phyloP scores from a whole-genome alignment of 2,113 vertebrate species.

The Apteryx mantelli region DNA sequence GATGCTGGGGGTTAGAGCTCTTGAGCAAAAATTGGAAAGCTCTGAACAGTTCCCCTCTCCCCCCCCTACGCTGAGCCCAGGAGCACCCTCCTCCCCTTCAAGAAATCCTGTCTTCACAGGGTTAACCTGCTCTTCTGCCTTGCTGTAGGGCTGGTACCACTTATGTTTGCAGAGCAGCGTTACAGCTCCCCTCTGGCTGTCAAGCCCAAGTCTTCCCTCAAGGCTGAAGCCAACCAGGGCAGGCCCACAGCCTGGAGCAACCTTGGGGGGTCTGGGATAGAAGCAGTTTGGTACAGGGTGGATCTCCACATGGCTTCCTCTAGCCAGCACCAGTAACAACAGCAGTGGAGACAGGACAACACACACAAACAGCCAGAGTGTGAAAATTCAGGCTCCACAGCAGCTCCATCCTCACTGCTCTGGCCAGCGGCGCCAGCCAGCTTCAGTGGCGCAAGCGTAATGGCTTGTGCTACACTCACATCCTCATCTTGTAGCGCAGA shows the following conservation, averaged over 20 bases:
- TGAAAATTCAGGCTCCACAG: background rate
- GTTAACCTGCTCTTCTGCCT: background rate
- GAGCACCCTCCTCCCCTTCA: accelerated
- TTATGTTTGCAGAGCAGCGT: background rate
- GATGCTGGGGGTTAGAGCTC: background rate
- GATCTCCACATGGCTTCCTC: background rate
- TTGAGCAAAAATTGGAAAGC: background rate
- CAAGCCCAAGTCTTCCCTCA: background rate
- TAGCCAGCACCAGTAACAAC: background rate
- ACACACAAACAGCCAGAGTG: background rate
- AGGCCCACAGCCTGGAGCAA: background rate
- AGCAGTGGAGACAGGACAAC: background rate
- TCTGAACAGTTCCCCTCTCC: background rate
- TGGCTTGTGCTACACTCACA: background rate
- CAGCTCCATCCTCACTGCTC: background rate
- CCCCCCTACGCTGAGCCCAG: background rate
- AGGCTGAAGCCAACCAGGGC: background rate
- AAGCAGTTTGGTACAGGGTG: background rate
- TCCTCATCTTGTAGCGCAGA: background rate
- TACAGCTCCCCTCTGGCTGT: background rate
- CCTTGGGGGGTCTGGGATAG: background rate
- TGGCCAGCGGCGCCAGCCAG: background rate
- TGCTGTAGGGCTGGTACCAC: background rate
- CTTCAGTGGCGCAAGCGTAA: background rate
- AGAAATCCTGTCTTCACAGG: background rate